Percentiles rank a stretch among this genome's conserved stretches.
phyloP scores from a whole-genome alignment of 2,888 invertebrate genomes.

The Ophraella communa region DNA sequence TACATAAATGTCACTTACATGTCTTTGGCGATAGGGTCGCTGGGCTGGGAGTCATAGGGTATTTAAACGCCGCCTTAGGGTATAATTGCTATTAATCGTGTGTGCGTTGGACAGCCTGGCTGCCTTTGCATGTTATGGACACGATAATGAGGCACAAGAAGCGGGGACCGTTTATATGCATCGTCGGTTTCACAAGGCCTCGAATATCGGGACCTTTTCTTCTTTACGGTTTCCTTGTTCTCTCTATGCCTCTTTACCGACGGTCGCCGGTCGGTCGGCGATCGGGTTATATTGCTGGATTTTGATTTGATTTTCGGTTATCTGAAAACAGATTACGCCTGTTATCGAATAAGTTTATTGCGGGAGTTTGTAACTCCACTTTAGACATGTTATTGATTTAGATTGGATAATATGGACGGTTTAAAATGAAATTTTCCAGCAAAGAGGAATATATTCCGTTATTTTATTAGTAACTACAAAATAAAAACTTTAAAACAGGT shows the following conservation, averaged over 20 bases:
- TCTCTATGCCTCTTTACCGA: neutral
- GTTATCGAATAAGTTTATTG: conserved; percentile 11
- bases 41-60: conserved; percentile 48
- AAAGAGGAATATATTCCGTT: no score
- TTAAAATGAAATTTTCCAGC: neutral
- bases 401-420: neutral
- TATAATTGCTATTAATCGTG: conserved; percentile 58
- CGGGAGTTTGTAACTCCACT: neutral
- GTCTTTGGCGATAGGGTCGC: conserved; percentile 47
- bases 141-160: conserved; percentile 56
- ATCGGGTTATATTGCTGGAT: conserved; percentile 10
- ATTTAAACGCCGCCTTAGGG: conserved; percentile 58
- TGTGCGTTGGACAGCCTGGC: conserved; percentile 55
- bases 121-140: conserved; percentile 57
- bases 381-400: neutral
- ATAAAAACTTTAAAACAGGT: no score
- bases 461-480: no score
- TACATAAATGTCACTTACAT: conserved; percentile 58
- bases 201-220: conserved; percentile 22
- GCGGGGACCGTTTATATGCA: conserved; percentile 46
- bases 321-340: neutral
- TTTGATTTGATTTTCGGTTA: conserved; percentile 12
- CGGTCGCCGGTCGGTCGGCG: neutral
- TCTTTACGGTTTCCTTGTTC: conserved; percentile 20
- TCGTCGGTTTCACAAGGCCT: conserved; percentile 37